Base-by-base conservation (phyloP, 1,140 invertebrate genomes). In the Gerris buenoi region DNA sequence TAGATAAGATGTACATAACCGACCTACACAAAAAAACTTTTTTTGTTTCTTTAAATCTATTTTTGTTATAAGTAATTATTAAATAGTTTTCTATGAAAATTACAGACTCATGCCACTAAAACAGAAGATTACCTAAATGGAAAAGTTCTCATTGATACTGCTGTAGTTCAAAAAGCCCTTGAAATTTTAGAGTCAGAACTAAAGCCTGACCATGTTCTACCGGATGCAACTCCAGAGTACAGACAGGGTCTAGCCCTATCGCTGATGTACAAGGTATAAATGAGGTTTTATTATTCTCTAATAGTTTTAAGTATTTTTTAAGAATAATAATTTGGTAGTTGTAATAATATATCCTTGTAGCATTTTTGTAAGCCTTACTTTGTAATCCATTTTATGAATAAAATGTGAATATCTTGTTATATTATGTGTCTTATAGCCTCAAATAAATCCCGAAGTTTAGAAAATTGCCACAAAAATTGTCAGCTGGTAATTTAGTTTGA, bases 121-220 rank as follows among this genome's bases (percentile, higher is more conserved):
- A 86, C 87, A 0, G 89, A 93, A 75, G 67, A 77, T 22, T 85
- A 81, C 73, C 73, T 93, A 1, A 27, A 73, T 22, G 84, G 83
- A 0, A 81, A 84, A 70, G 75, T 78, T 65, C 70, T 84, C 15
- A 80, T 84, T 26, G 76, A 80, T 70, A 75, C 79, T 23, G 75
- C 80, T 66, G 70, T 76, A 1, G 65, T 88, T 2, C 79, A 84
- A 76, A 76, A 70, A 64, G 84, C 86, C 0, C 75, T 91, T 5
- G 71, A 77, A 2, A 73, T 78, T 1, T 75, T 92, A 25, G 76
- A 81, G 14, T 69, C 70, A 0, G 86, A 91, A 73, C 67, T 92
- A 0, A 72, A 81, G 23, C 87, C 88, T 0, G 82, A 77, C 85
- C 84, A 90, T 73, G 80, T 84, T 15, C 81, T 82, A 0, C 82